phyloP scores from a whole-genome alignment of 2,888 invertebrate species.

The Tineola bisselliella region DNA sequence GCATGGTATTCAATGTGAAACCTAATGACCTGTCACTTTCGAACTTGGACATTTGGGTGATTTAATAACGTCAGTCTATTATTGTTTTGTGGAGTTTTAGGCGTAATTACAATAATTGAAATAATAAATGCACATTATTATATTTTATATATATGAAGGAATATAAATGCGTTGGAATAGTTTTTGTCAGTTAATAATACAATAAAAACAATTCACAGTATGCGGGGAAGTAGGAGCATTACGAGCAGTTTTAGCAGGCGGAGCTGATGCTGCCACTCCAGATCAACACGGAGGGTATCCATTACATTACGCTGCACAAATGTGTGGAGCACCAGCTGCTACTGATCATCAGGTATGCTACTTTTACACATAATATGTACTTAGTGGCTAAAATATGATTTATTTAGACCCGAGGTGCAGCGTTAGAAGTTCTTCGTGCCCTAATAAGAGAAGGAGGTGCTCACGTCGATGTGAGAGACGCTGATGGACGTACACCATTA shows the following conservation, averaged over 20 bases:
- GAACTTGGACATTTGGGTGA: neutral
- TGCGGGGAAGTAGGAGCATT: constrained; percentile 93
- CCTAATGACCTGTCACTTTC: neutral
- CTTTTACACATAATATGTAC: neutral
- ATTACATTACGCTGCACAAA: constrained; percentile 96
- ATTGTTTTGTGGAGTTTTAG: neutral
- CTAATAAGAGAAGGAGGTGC: constrained; percentile 81
- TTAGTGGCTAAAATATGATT: neutral
- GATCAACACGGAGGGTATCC: constrained; percentile 96
- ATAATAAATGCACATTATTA: too few relatives aligned
- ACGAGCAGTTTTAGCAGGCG: constrained; percentile 83
- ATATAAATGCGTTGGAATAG: too few relatives aligned
- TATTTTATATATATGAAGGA: too few relatives aligned
- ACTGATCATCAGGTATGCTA: constrained; percentile 57
- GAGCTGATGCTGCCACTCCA: constrained; percentile 86
- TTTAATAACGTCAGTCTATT: neutral
- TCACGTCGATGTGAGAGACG: constrained; percentile 86
- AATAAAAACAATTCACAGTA: constrained; percentile 72
- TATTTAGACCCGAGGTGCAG: constrained; percentile 63
- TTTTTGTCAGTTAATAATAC: too few relatives aligned
- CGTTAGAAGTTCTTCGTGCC: constrained; percentile 82
- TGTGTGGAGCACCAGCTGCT: constrained; percentile 86
- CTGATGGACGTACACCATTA: constrained; percentile 92
- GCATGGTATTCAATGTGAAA: neutral
- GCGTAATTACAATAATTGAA: too few relatives aligned